phyloP scores from a whole-genome alignment of 2,113 vertebrate species.

The Halichoeres trimaculatus region DNA sequence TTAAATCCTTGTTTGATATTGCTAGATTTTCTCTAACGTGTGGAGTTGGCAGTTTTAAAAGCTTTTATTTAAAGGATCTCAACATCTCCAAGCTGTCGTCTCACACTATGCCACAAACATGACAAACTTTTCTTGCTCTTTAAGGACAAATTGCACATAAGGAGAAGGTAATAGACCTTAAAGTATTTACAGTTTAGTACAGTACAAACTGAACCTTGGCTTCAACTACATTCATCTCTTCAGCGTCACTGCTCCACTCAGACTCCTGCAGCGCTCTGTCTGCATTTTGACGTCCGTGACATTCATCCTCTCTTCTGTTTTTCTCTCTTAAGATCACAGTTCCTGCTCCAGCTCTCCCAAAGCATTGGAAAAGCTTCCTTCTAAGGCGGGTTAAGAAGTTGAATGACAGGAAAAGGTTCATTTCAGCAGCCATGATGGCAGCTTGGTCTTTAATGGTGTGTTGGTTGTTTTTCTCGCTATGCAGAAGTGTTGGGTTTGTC shows the following conservation, averaged over 20 bases:
- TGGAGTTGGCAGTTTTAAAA: slow-evolving; percentile 7
- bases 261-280: neutral
- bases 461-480: slow-evolving; percentile 4
- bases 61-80: neutral
- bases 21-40: neutral
- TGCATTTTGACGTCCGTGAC: slow-evolving; percentile 20
- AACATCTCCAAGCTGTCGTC: neutral
- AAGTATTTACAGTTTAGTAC: slow-evolving; percentile 60
- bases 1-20: slow-evolving; percentile 4
- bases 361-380: neutral
- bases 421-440: slow-evolving; percentile 22
- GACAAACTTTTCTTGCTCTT: neutral
- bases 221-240: slow-evolving; percentile 59
- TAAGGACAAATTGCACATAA: slow-evolving; percentile 41
- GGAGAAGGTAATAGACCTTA: slow-evolving; percentile 33
- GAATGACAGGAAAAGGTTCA: neutral
- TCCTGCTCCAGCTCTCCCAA: slow-evolving; percentile 4
- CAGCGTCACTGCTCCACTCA: neutral
- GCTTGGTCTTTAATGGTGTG: slow-evolving; percentile 2
- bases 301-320: slow-evolving; percentile 31
- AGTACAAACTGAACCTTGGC: slow-evolving; percentile 52
- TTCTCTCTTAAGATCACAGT: neutral
- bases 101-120: slow-evolving; percentile 1
- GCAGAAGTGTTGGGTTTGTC: slow-evolving; percentile 68
- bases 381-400: neutral